These are phyloP conservation scores for Ursus arctos DNA, from an alignment of 2,113 vertebrate genomes.

Conservation along the genomic window DNA sequence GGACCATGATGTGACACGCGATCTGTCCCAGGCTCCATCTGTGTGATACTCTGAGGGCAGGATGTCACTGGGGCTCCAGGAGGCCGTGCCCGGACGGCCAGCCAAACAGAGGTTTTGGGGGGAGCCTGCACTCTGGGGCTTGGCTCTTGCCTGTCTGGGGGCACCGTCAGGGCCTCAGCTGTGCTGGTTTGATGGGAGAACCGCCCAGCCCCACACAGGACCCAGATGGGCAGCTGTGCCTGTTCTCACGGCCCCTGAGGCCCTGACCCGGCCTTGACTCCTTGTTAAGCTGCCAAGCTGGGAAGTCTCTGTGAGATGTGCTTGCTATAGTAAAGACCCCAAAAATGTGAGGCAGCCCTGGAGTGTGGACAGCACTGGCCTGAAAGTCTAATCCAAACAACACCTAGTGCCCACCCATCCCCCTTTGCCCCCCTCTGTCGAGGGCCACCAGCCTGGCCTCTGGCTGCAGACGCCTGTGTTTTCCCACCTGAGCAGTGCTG, in stretches of 20 bases:
- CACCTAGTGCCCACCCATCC: accelerated
- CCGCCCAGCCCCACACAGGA: accelerated
- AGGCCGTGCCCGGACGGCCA: no score
- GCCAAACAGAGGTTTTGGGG: neutral
- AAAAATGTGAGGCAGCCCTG: accelerated
- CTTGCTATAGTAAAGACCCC: neutral
- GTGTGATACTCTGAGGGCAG: neutral
- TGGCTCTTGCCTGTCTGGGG: neutral
- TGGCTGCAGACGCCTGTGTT: neutral
- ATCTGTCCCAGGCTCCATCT: no score
- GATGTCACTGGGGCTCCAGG: neutral
- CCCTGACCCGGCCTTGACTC: accelerated
- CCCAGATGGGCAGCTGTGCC: accelerated
- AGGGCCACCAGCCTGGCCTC: neutral
- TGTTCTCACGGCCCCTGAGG: no score
- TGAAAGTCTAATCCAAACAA: neutral
- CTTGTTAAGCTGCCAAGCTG: no score
- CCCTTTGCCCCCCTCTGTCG: neutral
- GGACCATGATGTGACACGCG: neutral
- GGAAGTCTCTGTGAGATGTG: neutral
- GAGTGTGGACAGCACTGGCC: neutral
- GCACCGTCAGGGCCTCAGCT: accelerated
- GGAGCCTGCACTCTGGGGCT: neutral
- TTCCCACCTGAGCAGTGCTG: neutral
- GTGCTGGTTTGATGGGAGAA: accelerated